These are phyloP conservation scores for Diplodus puntazzo DNA, from an alignment of 2,797 vertebrate genomes.

Conservation along the genomic window DNA sequence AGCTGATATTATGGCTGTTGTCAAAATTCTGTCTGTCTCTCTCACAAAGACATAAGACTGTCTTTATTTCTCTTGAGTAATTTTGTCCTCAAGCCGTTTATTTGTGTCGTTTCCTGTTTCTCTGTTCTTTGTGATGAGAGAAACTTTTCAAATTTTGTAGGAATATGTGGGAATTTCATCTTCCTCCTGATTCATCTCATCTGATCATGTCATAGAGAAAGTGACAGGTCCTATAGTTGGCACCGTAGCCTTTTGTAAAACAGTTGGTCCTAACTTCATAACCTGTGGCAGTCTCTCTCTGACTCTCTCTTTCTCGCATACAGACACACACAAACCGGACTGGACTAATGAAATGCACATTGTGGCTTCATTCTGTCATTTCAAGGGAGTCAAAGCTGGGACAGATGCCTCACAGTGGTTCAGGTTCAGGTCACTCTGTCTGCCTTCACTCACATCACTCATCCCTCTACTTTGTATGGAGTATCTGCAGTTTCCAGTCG, in stretches of 20 bases:
- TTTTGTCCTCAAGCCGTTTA: constrained; percentile 24
- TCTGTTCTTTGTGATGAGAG: background rate
- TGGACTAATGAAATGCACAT: constrained; percentile 28
- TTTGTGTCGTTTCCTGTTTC: constrained; percentile 5
- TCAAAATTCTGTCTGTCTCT: constrained; percentile 21
- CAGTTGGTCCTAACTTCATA: constrained; percentile 7
- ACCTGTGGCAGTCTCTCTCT: constrained; percentile 3
- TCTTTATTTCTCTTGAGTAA: constrained; percentile 45
- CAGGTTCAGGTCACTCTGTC: background rate
- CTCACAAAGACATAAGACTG: constrained; percentile 13
- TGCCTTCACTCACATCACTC: background rate
- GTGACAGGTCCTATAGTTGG: background rate
- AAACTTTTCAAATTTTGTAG: constrained; percentile 26
- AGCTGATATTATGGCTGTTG: constrained; percentile 41
- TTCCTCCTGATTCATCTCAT: constrained; percentile 1
- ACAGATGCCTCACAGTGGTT: background rate
- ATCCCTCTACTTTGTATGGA: background rate
- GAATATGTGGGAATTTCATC: constrained; percentile 12
- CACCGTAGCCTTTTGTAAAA: background rate
- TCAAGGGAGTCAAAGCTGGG: background rate
- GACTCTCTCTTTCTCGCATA: background rate
- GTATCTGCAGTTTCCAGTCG: background rate
- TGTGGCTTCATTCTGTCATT: constrained; percentile 45
- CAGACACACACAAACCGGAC: background rate
- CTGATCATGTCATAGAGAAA: constrained; percentile 5